These are phyloP conservation scores for Scatophagus argus DNA, from an alignment of 2,113 vertebrate genomes.

Conservation along the genomic window DNA sequence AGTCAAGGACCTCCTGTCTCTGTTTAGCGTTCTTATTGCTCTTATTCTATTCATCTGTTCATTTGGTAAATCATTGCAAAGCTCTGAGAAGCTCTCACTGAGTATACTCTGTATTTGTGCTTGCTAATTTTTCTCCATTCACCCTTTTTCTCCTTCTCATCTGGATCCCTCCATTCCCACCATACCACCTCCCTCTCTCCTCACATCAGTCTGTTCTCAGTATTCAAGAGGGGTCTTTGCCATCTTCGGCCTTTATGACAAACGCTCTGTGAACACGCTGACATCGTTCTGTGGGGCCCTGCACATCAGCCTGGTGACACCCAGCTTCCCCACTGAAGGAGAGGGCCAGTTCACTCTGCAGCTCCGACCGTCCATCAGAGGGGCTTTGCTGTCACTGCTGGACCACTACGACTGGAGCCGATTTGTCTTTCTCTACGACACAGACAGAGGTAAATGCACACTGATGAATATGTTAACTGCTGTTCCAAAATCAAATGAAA, in stretches of 20 bases:
- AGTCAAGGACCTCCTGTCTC: conserved; percentile 27
- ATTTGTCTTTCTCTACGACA: conserved; percentile 98
- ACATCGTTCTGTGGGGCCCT: conserved; percentile 99
- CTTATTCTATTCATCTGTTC: neutral
- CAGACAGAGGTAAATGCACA: conserved; percentile 91
- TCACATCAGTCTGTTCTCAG: conserved; percentile 95
- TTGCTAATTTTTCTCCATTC: neutral
- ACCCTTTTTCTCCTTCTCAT: conserved; percentile 1
- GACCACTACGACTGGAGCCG: conserved; percentile 97
- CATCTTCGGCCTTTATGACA: conserved; percentile 99
- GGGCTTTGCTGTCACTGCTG: conserved; percentile 92
- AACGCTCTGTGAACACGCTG: conserved; percentile 97
- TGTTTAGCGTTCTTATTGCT: neutral
- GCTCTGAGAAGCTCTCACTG: neutral
- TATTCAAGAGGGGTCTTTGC: conserved; percentile 98
- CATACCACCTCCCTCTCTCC: neutral
- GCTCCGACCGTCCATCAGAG: conserved; percentile 93
- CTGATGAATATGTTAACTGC: neutral
- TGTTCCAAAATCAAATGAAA: neutral
- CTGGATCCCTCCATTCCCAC: neutral
- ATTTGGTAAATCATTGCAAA: conserved; percentile 23
- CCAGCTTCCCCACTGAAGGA: conserved; percentile 96
- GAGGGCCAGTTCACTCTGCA: conserved; percentile 98
- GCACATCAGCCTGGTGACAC: conserved; percentile 98
- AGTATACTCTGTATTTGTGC: neutral